These are phyloP conservation scores for Pelagia noctiluca DNA, from an alignment of 30 jellyfish, hydroid and myxozoan species.

Conservation along the genomic window DNA sequence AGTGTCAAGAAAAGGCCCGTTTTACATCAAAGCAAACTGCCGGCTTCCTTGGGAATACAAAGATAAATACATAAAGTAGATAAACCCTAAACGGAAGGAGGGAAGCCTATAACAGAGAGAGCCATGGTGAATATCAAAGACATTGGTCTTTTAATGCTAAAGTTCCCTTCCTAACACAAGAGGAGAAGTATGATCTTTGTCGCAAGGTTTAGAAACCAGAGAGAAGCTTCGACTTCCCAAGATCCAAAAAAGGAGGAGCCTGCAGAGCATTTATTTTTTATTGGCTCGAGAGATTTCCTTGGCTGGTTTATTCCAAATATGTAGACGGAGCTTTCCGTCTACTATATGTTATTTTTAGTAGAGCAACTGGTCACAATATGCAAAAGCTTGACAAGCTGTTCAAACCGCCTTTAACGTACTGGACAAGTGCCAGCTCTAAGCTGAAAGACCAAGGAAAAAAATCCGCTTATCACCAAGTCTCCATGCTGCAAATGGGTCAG, in stretches of 20 bases:
- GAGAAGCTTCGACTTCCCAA: conserved; percentile 2
- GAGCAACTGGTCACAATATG: not conserved
- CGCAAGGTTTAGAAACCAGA: conserved; percentile 23
- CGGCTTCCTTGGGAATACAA: too few species aligned
- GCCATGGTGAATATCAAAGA: not conserved
- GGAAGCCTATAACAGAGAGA: too few species aligned
- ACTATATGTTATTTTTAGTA: not conserved
- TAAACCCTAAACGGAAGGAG: too few species aligned
- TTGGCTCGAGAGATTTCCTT: too few species aligned
- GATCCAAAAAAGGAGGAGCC: not conserved
- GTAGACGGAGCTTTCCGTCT: not conserved
- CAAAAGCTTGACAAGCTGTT: not conserved
- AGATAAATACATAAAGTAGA: too few species aligned
- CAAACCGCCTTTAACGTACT: not conserved
- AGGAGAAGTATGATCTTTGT: not conserved
- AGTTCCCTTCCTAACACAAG: not conserved
- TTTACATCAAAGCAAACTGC: too few species aligned
- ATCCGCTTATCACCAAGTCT: too few species aligned
- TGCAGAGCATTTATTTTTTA: conserved; percentile 8
- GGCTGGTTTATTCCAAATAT: not conserved
- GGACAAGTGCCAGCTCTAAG: not conserved
- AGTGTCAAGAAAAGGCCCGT: too few species aligned
- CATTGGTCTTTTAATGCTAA: not conserved
- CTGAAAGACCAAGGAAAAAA: too few species aligned
- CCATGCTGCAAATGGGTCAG: not conserved